Conservation (phyloP, 2,797 vertebrate species). For the Microcaecilia unicolor region DNA sequence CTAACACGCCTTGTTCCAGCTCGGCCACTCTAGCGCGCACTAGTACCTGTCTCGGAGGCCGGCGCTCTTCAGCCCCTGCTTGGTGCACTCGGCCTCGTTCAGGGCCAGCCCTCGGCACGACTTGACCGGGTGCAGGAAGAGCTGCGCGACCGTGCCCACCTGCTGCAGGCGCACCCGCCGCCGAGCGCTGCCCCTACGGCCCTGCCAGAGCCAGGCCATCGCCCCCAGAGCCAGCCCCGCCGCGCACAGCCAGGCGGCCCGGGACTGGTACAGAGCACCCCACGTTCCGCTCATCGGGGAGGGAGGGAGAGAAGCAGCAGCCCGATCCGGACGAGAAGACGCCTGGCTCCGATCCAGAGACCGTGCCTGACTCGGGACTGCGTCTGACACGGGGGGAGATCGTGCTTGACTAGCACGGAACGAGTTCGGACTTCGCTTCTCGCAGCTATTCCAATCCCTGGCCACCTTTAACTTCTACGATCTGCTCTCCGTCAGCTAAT, state of each 20-base stretch:
- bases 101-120: slow-evolving; percentile 70
- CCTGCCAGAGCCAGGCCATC: neutral
- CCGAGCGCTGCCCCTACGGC: neutral
- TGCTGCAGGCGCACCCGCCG: slow-evolving; percentile 23
- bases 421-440: too few relatives aligned
- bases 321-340: too few relatives aligned
- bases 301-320: too few relatives aligned
- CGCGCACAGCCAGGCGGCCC: slow-evolving; percentile 3
- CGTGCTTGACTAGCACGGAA: neutral
- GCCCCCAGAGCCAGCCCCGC: slow-evolving; percentile 17
- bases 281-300: too few relatives aligned
- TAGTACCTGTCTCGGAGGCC: slow-evolving; percentile 80
- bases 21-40: too few relatives aligned
- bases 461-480: too few relatives aligned
- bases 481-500: too few relatives aligned
- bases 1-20: too few relatives aligned
- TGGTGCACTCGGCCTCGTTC: slow-evolving; percentile 52
- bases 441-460: too few relatives aligned
- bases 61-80: slow-evolving; percentile 66
- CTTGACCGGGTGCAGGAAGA: slow-evolving; percentile 80
- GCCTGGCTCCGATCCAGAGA: neutral
- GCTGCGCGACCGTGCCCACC: slow-evolving; percentile 70
- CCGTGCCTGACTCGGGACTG: too few relatives aligned
- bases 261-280: neutral
- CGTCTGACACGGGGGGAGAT: neutral